Evolutionary conservation across 23 tunicate genomes (phyloP), one percentile per base, ranked within the genome.

Genomic region (Trididemnum nubilum): DNA sequence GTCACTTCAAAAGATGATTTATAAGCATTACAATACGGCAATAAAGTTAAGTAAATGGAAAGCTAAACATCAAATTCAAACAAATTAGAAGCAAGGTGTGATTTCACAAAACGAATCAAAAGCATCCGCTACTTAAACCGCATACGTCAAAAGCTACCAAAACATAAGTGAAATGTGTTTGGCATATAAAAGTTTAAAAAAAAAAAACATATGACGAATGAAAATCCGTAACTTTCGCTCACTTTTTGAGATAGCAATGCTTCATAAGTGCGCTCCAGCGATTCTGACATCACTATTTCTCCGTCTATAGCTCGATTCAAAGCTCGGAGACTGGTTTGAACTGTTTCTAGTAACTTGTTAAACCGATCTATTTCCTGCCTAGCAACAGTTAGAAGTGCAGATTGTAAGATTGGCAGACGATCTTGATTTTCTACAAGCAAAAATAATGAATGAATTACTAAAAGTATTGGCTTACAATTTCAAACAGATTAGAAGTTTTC

Each of bases 301-400:
- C 97, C 97, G 25, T 65, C 71, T 0, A 92, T 71, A 2, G 97
- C 92, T 72, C 97, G 58, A 22, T 22, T 82, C 36, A 92, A 63
- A 3, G 86, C 51, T 12, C 77, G 34, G 25, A 92, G 49, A 44
- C 86, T 79, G 0, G 71, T 35, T 32, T 77, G 85, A 40, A 92
- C 84, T 2, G 78, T 81, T 31, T 50, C 75, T 44, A 92, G 79
- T 32, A 92, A 76, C 28, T 76, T 63, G 39, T 92, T 90, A 36
- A 92, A 92, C 7, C 97, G 83, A 67, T 92, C 88, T 31, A 92
- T 92, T 79, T 92, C 97, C 63, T 92, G 97, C 2, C 97, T 65
- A 50, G 90, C 88, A 0, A 92, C 92, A 27, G 92, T 87, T 30
- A 92, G 82, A 36, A 91, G 65, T 0, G 90, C 97, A 35, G 90